Base-by-base conservation (phyloP, 2,888 invertebrate species). In the Cordilura impudica region DNA sequence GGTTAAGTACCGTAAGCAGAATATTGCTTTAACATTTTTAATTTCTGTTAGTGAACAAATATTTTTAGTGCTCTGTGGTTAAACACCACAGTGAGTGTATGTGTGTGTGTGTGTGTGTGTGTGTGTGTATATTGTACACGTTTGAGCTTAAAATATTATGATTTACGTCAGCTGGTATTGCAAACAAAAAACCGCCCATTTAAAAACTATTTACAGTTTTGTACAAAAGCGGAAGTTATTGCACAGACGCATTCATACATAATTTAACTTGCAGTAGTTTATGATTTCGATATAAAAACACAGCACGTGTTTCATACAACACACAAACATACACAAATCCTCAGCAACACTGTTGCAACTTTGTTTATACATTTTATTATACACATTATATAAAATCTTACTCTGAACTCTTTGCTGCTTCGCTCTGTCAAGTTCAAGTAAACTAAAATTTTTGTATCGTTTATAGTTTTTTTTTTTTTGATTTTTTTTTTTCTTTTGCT, bases 401-500 rank as follows among this genome's bases (percentile, higher is more conserved):
- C 23, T 21, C 8, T 26, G 16, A 23, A 23, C 14, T 49, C 53
- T 2, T 18, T 53, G 10, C 58, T 60, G 7, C 16, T 4, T 14
- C 21, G 61, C 69, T 63, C 21, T 69, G 69, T 74, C 81, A 77
- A 77, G 73, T 77, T 75, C 78, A 81, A 70, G 75, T 72, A 54
- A 78, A 65, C 45, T 51, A 43, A 21, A 39, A 43, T 26, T 12
- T n/a, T n/a, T n/a, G n/a, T n/a, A 14, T 53, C 18, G 19, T 54
- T 43, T 35, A 29, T 4, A 47, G 19, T 3, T 6, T 2, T 6
- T 10, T 31, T 39, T 39, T n/a, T 39, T 12, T 31, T 31, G 31
- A n/a, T n/a, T n/a, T n/a, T n/a, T n/a, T n/a, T n/a, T n/a, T n/a
- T n/a, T n/a, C n/a, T n/a, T 54, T 18, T 51, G n/a, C 1, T 10